Evolutionary conservation across 92 coral and sea anemone genomes (phyloP), one percentile per base, ranked within the genome.

Genomic region (Epizoanthus scotinus): DNA sequence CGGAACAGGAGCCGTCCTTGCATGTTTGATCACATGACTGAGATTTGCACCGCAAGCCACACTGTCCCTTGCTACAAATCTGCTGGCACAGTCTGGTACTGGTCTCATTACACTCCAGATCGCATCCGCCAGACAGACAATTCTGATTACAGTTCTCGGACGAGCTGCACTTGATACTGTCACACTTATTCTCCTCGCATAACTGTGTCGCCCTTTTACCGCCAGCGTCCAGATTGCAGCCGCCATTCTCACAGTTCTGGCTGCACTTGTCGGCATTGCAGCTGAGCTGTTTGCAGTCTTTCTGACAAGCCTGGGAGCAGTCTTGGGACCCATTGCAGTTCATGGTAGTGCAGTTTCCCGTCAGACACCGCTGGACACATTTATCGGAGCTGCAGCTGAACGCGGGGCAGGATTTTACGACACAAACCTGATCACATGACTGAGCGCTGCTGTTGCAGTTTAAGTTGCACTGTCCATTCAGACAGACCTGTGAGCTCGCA

Each of bases 341-440:
- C 8, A 74, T 34, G 13, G 53, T 57, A 14, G 79, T 34, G 79
- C 79, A 74, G 38, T 74, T 74, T 28, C 79, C 79, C 12, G 53
- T 15, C 15, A 74, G 79, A 74, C 79, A 74, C 67, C 79, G 79
- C 79, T 74, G 79, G 13, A 74, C 67, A 74, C 79, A 74, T 34
- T 56, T 74, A 20, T 74, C 79, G 34, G 79, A 74, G 66, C 54
- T 56, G 67, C 79, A 74, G 67, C 54, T 74, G n/a, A 74, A 29
- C 9, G 54, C 8, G 10, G 79, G 79, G 21, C 79, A 74, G 0
- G 79, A 56, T 0, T 74, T 57, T 12, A 74, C 79, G 14, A 74
- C 79, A 40, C 79, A 74, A 20, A 74, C 79, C 25, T 74, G 79
- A 50, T 74, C 79, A 58, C 79, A 74, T 34, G 79, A 57, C 47